phyloP scores from a whole-genome alignment of 2,113 vertebrate genomes.

The Actinemys pallida region DNA sequence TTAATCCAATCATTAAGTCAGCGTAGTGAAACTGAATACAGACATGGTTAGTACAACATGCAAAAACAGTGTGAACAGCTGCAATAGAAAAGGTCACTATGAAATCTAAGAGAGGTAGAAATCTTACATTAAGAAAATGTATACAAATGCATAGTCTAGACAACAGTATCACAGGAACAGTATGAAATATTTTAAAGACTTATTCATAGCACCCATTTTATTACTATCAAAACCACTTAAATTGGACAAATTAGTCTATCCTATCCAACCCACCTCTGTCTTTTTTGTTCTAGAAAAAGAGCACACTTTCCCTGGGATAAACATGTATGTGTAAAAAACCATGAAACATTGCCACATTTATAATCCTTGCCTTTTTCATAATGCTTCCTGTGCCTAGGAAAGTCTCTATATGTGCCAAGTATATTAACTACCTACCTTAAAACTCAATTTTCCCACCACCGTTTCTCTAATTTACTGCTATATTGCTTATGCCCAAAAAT shows the following conservation, averaged over 20 bases:
- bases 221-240: background rate
- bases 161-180: background rate
- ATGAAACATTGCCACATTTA: background rate
- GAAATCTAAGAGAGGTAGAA: conserved; percentile 39
- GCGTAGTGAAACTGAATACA: conserved; percentile 65
- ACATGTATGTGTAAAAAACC: background rate
- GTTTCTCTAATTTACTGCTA: background rate
- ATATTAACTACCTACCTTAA: background rate
- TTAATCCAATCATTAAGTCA: conserved; percentile 81
- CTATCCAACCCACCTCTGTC: background rate
- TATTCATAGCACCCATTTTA: background rate
- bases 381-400: background rate
- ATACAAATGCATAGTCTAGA: background rate
- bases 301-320: background rate
- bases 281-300: background rate
- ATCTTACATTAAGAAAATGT: conserved; percentile 19
- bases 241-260: background rate
- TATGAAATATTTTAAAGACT: background rate
- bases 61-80: conserved; percentile 21
- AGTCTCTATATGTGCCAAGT: background rate
- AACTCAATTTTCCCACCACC: background rate
- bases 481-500: background rate
- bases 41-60: conserved; percentile 59
- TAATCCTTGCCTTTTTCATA: background rate
- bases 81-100: conserved; percentile 55